A percentile compares a stretch with the other conserved stretches of the same genome.
Conservation (phyloP, 2,113 vertebrate genomes). For the Myiozetetes cayanensis region DNA sequence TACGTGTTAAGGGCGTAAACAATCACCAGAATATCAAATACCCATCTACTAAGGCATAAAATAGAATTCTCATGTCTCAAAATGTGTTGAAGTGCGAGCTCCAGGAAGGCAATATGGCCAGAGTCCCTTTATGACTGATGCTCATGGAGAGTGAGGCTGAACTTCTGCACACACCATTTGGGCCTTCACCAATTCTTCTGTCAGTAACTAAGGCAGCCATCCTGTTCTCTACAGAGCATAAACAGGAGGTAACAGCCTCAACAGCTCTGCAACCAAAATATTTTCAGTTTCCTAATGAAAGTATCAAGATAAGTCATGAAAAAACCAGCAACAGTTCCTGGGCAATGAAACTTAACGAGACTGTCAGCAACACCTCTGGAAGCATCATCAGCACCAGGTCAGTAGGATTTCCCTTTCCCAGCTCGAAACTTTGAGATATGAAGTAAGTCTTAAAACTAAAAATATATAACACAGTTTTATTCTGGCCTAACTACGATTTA, state of each 20-base stretch:
- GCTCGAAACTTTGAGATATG: neutral
- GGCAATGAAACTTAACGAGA: neutral
- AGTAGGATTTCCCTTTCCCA: neutral
- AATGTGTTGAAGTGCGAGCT: neutral
- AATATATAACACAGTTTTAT: rapidly evolving
- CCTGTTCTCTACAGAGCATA: neutral
- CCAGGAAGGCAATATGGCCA: neutral
- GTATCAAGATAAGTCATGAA: neutral
- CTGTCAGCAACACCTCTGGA: rapidly evolving
- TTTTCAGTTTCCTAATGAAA: neutral
- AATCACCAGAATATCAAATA: neutral
- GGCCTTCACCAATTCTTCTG: neutral
- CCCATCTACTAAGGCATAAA: neutral
- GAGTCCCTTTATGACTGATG: neutral
- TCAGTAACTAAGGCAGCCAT: neutral
- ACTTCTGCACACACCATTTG: rapidly evolving
- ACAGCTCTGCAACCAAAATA: neutral
- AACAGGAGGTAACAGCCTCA: neutral
- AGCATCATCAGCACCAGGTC: neutral
- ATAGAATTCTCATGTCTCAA: rapidly evolving
- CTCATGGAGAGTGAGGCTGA: neutral
- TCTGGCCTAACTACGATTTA: neutral
- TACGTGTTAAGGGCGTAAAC: rapidly evolving
- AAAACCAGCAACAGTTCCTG: rapidly evolving
- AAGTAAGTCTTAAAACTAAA: neutral